Percentiles rank a stretch among this genome's conserved stretches.
Conservation (phyloP, 1,140 invertebrate genomes). For the Gryllus bimaculatus region DNA sequence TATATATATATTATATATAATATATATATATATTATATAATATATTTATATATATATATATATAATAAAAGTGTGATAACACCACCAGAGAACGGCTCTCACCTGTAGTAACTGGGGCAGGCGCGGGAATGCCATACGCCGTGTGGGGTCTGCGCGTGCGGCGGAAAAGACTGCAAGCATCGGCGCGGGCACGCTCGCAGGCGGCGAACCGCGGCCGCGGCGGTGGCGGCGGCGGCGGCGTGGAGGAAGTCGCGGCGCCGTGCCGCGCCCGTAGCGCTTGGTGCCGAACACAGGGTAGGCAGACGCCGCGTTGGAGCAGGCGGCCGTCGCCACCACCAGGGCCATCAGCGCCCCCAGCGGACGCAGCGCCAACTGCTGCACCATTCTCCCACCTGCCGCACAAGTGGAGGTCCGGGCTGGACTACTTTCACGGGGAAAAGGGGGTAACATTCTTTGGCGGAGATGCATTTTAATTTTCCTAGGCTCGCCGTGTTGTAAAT, state of each 20-base stretch:
- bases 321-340: background rate
- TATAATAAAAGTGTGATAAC: too few relatives aligned
- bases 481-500: too few relatives aligned
- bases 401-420: background rate
- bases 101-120: slow-evolving; percentile 27
- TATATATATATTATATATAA: too few relatives aligned
- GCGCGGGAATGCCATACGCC: slow-evolving; percentile 27
- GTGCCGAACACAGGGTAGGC: slow-evolving; percentile 38
- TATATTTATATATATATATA: too few relatives aligned
- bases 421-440: background rate
- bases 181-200: slow-evolving; percentile 8
- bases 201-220: background rate
- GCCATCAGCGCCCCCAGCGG: background rate
- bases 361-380: too few relatives aligned
- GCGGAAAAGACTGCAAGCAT: slow-evolving; percentile 25
- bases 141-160: slow-evolving; percentile 31
- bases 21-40: too few relatives aligned
- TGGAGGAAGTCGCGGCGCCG: slow-evolving; percentile 21
- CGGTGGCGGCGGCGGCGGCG: background rate
- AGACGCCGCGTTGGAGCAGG: background rate
- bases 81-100: background rate
- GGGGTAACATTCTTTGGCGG: background rate
- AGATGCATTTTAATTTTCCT: too few relatives aligned
- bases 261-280: slow-evolving; percentile 33
- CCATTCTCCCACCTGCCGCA: background rate